These are phyloP conservation scores for Vicugna pacos DNA, from an alignment of 2,113 vertebrate species.

Conservation along the genomic window DNA sequence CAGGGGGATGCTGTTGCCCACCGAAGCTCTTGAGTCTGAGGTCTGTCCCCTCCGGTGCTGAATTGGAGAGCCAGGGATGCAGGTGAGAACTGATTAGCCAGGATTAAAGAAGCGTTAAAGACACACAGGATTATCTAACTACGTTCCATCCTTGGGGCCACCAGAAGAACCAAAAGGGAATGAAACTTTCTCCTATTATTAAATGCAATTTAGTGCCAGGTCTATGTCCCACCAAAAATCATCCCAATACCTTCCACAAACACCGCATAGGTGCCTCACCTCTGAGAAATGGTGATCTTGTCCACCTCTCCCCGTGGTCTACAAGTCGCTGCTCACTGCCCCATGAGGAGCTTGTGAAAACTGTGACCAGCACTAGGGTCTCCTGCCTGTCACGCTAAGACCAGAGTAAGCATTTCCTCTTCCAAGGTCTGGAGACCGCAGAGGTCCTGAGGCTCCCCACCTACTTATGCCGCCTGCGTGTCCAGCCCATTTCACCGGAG, in stretches of 20 bases:
- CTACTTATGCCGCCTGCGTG: fast-evolving
- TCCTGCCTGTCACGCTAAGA: neutral
- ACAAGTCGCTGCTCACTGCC: fast-evolving
- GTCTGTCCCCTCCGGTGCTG: neutral
- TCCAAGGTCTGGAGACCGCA: neutral
- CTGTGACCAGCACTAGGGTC: too few relatives aligned
- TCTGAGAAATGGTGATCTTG: neutral
- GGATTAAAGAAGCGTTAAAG: neutral
- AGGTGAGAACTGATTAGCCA: neutral
- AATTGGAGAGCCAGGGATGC: neutral
- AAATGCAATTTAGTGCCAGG: neutral
- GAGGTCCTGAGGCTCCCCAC: neutral
- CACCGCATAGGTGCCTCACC: neutral
- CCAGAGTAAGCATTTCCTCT: neutral
- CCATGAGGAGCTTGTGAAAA: neutral
- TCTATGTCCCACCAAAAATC: neutral
- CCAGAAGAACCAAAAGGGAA: neutral
- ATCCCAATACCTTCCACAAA: neutral
- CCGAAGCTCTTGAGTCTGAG: neutral
- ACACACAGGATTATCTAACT: neutral
- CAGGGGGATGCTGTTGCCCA: neutral
- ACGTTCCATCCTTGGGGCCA: neutral
- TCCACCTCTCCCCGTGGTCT: neutral
- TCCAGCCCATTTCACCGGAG: neutral
- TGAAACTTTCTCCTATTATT: neutral